Conservation (phyloP, 2,797 vertebrate species). For the Muscicapa striata region DNA sequence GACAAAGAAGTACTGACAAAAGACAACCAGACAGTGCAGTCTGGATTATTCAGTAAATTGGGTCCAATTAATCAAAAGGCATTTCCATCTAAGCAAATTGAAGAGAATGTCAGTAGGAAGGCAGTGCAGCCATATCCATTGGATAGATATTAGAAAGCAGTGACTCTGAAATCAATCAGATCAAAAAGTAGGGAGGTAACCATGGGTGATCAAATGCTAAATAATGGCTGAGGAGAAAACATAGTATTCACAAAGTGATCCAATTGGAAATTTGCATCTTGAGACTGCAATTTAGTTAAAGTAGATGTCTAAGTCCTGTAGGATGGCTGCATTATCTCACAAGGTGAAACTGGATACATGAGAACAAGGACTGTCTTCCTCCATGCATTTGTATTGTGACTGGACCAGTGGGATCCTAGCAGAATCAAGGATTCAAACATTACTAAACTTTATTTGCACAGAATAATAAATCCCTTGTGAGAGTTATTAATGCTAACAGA, state of each 20-base stretch:
- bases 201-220: background rate
- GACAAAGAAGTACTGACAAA: background rate
- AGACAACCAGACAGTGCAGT: background rate
- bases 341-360: background rate
- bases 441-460: background rate
- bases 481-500: background rate
- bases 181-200: background rate
- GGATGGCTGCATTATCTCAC: background rate
- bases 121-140: fast-evolving
- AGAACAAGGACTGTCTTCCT: background rate
- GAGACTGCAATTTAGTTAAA: background rate
- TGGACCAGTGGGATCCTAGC: background rate
- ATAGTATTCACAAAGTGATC: background rate
- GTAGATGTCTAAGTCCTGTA: background rate
- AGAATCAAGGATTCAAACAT: background rate
- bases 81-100: background rate
- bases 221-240: background rate
- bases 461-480: background rate
- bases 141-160: background rate
- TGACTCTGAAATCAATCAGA: background rate
- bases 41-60: background rate
- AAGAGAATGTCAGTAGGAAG: background rate
- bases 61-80: background rate
- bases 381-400: background rate
- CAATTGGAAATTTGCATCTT: background rate